Base-by-base conservation (phyloP, 2,888 invertebrate species). In the Trimorus sp. region DNA sequence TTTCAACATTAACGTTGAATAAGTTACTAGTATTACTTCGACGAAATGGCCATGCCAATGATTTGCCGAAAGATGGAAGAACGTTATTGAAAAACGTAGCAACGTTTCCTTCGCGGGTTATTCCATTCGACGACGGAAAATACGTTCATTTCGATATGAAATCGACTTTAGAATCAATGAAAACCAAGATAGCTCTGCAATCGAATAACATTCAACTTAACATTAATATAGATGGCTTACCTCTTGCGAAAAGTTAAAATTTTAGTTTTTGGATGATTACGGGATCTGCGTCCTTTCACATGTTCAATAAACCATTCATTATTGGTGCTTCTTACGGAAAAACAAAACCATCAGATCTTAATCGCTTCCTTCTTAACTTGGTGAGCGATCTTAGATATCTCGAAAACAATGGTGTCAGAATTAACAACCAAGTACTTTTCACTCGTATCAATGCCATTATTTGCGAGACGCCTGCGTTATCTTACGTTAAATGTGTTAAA, bases 21-120 rank as follows among this genome's bases (percentile, higher is more conserved):
- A 54, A 68, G n/a, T 45, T 68, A 7, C 56, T 68, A 45, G 16
- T 2, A n/a, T 8, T 68, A 42, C 66, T 68, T 54, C 6, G 45
- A 54, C 54, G 14, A 1, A 11, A 68, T 70, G 70, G 70, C 8
- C 59, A 59, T 59, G 38, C 58, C 37, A 14, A 59, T 12, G 66
- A 66, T 12, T 70, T 70, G 42, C 70, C 70, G 0, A 49, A 49
- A 59, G 70, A 70, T 70, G 70, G 59, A 1, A 70, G 59, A 26
- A 59, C 70, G 7, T 59, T 70, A 36, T 12, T 70, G 40, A 59
- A 59, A 59, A 49, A 48, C 12, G 1, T 1, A 16, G 7, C 38
- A 59, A 36, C 5, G 16, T 15, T 49, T 42, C 38, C 53, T 12
- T 60, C 59, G 1, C 38, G 12, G 14, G 36, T 71, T 42, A 48